phyloP scores from a whole-genome alignment of 2,113 vertebrate species.

The Gracilinanus agilis region DNA sequence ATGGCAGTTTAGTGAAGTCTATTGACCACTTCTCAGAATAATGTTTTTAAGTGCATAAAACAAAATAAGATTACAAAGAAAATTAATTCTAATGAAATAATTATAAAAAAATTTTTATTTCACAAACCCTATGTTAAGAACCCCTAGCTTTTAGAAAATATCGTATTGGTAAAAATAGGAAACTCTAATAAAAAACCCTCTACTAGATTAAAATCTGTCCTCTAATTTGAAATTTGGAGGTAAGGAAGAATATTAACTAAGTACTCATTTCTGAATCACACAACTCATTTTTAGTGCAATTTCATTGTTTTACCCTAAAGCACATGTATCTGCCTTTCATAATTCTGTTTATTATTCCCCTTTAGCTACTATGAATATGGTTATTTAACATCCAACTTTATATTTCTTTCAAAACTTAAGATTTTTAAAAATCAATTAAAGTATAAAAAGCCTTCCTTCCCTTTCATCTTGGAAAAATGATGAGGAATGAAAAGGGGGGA shows the following conservation, averaged over 20 bases:
- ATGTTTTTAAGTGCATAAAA: no score
- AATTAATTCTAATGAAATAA: no score
- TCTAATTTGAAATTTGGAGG: background rate
- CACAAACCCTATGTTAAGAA: background rate
- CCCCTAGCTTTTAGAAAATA: slow-evolving; percentile 13
- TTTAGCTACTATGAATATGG: background rate
- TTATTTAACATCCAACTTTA: background rate
- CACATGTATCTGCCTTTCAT: background rate
- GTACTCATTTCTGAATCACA: background rate
- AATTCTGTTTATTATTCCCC: background rate
- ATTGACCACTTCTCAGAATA: no score
- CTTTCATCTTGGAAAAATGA: slow-evolving; percentile 16
- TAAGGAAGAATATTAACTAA: background rate
- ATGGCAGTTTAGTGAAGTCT: no score
- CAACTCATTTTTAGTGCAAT: background rate
- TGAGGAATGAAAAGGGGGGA: background rate
- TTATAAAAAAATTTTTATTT: no score
- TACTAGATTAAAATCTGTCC: background rate
- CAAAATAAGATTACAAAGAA: no score
- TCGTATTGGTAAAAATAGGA: background rate
- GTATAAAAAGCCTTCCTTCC: background rate
- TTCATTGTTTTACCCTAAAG: background rate
- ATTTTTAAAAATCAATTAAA: slow-evolving; percentile 12
- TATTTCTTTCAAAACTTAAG: slow-evolving; percentile 1
- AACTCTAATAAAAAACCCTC: slow-evolving; percentile 6